Percentiles rank a stretch among this genome's conserved stretches.
These are phyloP conservation scores for Holcopasites calliopsidis DNA, from an alignment of 1,140 invertebrate genomes.

Conservation along the genomic window DNA sequence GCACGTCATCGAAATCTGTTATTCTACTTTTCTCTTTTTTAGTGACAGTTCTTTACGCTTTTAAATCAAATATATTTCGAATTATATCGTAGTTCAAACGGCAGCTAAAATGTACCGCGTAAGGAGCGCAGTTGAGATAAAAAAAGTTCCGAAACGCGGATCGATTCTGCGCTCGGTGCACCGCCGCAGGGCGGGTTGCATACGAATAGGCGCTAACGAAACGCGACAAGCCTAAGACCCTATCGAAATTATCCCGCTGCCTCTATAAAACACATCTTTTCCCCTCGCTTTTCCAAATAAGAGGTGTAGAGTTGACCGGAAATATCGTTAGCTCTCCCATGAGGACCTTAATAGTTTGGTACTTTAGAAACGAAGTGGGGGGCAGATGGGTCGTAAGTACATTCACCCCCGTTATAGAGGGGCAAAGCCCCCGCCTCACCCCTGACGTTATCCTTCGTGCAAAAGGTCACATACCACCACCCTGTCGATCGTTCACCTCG, in stretches of 20 bases:
- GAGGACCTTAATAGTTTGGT: conserved; percentile 28
- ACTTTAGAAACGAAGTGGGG: neutral
- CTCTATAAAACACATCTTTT: neutral
- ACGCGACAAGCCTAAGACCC: neutral
- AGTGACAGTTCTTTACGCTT: neutral
- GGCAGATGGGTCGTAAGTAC: conserved; percentile 60
- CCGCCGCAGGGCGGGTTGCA: conserved; percentile 48
- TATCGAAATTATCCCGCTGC: neutral
- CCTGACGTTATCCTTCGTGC: conserved; percentile 76
- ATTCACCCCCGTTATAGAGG: conserved; percentile 69
- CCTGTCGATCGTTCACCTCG: conserved; percentile 78
- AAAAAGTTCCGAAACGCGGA: conserved; percentile 29
- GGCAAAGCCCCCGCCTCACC: conserved; percentile 62
- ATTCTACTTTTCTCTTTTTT: neutral
- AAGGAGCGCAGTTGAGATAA: conserved; percentile 7
- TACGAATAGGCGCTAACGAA: conserved; percentile 51
- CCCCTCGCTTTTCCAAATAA: no score
- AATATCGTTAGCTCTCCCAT: conserved; percentile 51
- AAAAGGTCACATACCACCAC: conserved; percentile 78
- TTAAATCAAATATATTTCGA: neutral
- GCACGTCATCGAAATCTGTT: neutral
- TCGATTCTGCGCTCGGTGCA: conserved; percentile 39
- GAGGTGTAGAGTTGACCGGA: neutral
- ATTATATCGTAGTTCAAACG: conserved; percentile 55
- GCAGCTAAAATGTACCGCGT: conserved; percentile 16